Conservation (phyloP, 2,888 invertebrate species). For the Scelioninae gen. 2 region DNA sequence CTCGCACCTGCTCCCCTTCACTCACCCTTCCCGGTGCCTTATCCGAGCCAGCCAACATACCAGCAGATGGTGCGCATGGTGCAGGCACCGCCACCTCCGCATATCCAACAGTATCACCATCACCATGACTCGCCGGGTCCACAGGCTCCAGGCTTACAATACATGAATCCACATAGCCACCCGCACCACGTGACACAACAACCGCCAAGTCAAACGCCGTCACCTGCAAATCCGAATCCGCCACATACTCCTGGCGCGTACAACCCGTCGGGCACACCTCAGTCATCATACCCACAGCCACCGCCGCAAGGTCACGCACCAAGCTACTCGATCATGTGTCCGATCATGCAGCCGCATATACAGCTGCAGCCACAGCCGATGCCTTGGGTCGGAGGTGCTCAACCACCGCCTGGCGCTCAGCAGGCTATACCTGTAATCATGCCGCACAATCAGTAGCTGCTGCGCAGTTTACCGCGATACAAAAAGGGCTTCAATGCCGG, state of each 20-base stretch:
- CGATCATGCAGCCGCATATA: constrained; percentile 76
- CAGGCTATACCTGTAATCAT: constrained; percentile 76
- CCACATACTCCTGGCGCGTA: constrained; percentile 79
- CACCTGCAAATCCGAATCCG: constrained; percentile 74
- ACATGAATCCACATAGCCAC: constrained; percentile 77
- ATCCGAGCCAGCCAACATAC: constrained; percentile 77
- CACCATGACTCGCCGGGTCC: constrained; percentile 78
- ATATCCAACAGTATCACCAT: constrained; percentile 73
- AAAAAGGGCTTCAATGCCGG: constrained; percentile 9
- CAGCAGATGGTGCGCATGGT: constrained; percentile 77
- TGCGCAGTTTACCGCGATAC: constrained; percentile 66
- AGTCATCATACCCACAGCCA: constrained; percentile 78
- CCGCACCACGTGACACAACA: constrained; percentile 72
- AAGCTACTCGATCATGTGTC: constrained; percentile 79
- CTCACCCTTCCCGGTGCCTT: constrained; percentile 80
- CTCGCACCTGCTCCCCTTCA: constrained; percentile 88
- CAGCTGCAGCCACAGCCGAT: constrained; percentile 76
- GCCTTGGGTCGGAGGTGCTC: constrained; percentile 76
- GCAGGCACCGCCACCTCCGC: constrained; percentile 72
- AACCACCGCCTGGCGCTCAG: constrained; percentile 75
- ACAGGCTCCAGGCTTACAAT: constrained; percentile 76
- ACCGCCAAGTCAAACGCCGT: constrained; percentile 71
- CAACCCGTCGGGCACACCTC: constrained; percentile 75
- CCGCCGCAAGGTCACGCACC: constrained; percentile 78
- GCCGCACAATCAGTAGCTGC: constrained; percentile 76